Evolutionary conservation across 2,888 invertebrate species (phyloP).

Genomic region (Perithous albicinctus): DNA sequence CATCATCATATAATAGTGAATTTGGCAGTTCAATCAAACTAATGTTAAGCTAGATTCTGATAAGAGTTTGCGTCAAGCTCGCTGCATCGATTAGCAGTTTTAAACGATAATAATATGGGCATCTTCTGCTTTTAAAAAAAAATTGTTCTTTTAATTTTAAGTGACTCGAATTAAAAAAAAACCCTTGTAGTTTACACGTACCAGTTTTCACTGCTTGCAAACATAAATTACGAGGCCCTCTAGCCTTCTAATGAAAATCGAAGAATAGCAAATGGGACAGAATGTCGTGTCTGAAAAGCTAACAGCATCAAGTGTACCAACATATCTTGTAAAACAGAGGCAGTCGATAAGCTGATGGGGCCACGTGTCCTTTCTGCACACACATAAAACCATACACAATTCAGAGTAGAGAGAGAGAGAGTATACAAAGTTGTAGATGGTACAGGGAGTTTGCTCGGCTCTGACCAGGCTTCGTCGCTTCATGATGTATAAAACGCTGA

Average conservation of each 20-base stretch:
- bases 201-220: too few relatives aligned
- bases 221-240: neutral
- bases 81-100: neutral
- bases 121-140: neutral
- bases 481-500: constrained; percentile 58
- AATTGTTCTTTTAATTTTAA: too few relatives aligned
- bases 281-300: constrained; percentile 11
- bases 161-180: too few relatives aligned
- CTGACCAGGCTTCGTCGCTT: constrained; percentile 46
- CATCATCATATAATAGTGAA: neutral
- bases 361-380: constrained; percentile 20
- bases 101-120: neutral
- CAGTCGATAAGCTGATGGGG: constrained; percentile 24
- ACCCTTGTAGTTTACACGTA: too few relatives aligned
- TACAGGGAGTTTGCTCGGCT: constrained; percentile 46
- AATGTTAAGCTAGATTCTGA: neutral
- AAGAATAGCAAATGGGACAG: neutral
- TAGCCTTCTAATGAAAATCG: neutral
- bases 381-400: constrained; percentile 36
- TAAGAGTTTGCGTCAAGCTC: neutral
- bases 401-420: constrained; percentile 32
- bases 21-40: constrained; percentile 5
- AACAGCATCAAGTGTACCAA: constrained; percentile 14
- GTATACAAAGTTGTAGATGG: constrained; percentile 52
- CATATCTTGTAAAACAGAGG: constrained; percentile 14